Conservation (phyloP, 2,888 invertebrate species). For the Arrhopalites spinosus region DNA sequence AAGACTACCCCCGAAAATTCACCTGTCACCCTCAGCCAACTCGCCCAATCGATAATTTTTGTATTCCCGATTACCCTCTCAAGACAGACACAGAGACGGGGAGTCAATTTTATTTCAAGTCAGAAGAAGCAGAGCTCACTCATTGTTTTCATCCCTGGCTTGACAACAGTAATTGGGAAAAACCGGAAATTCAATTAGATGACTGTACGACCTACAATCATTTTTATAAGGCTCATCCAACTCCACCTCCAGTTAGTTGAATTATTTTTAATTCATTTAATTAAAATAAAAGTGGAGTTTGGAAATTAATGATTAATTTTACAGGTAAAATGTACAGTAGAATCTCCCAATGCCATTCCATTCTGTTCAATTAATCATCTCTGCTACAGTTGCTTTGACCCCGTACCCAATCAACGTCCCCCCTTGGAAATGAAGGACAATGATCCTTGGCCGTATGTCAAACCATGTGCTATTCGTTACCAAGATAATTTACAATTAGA, state of each 20-base stretch:
- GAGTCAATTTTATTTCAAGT: slow-evolving; percentile 41
- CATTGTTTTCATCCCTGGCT: slow-evolving; percentile 47
- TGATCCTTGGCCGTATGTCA: slow-evolving; percentile 54
- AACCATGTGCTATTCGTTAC: slow-evolving; percentile 43
- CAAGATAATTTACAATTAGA: slow-evolving; percentile 49
- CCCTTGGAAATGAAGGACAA: slow-evolving; percentile 50
- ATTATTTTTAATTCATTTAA: neutral
- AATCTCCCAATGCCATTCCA: slow-evolving; percentile 50
- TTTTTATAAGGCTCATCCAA: slow-evolving; percentile 43
- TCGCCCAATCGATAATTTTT: slow-evolving; percentile 24
- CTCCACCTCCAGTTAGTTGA: slow-evolving; percentile 30
- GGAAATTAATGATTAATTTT: neutral
- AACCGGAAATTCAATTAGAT: slow-evolving; percentile 45
- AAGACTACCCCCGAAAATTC: slow-evolving; percentile 41
- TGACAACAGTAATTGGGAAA: slow-evolving; percentile 46
- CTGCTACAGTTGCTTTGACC: slow-evolving; percentile 53
- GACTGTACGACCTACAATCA: slow-evolving; percentile 54
- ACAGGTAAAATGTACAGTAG: slow-evolving; percentile 21
- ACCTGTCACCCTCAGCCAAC: slow-evolving; percentile 20
- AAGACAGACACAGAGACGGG: slow-evolving; percentile 42
- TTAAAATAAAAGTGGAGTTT: neutral
- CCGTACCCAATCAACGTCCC: slow-evolving; percentile 44
- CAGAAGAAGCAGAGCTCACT: slow-evolving; percentile 23
- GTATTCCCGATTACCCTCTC: slow-evolving; percentile 39
- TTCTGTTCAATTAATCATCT: slow-evolving; percentile 48